Conservation (phyloP, 2,113 vertebrate genomes). For the Tretioscincus oriximinensis region DNA sequence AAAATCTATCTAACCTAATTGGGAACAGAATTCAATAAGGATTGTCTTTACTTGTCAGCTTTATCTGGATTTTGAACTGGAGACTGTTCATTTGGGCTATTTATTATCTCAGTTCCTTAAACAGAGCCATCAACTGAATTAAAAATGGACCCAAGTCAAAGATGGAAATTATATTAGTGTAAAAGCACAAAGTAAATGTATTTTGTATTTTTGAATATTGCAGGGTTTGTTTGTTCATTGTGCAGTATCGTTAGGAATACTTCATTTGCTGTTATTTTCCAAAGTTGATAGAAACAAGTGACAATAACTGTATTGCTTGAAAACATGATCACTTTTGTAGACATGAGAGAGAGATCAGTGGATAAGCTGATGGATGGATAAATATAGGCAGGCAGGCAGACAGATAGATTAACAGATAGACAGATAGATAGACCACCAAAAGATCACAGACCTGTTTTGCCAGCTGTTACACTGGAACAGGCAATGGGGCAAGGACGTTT, state of each 20-base stretch:
- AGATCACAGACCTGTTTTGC: no score
- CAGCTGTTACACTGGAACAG: no score
- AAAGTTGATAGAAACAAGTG: no score
- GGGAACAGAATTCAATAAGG: constrained; percentile 64
- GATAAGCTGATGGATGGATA: no score
- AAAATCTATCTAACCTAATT: constrained; percentile 64
- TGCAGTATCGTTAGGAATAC: background rate
- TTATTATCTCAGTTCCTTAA: constrained; percentile 51
- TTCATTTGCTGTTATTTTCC: constrained; percentile 8
- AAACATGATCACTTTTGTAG: no score
- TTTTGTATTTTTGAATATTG: background rate
- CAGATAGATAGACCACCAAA: no score
- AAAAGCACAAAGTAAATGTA: background rate
- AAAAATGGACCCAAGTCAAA: constrained; percentile 33
- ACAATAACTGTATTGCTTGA: no score
- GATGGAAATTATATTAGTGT: constrained; percentile 33
- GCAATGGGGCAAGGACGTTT: no score
- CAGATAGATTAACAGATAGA: no score
- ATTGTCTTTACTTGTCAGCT: constrained; percentile 54
- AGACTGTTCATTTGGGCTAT: constrained; percentile 44
- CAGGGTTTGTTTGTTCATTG: no score
- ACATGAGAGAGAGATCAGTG: no score
- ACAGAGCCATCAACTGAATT: constrained; percentile 31
- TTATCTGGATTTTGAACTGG: constrained; percentile 44
- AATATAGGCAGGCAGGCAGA: no score